Percentiles rank a stretch among this genome's conserved stretches.
Evolutionary conservation across 1,140 invertebrate genomes (phyloP).

Genomic region (Pantala flavescens): DNA sequence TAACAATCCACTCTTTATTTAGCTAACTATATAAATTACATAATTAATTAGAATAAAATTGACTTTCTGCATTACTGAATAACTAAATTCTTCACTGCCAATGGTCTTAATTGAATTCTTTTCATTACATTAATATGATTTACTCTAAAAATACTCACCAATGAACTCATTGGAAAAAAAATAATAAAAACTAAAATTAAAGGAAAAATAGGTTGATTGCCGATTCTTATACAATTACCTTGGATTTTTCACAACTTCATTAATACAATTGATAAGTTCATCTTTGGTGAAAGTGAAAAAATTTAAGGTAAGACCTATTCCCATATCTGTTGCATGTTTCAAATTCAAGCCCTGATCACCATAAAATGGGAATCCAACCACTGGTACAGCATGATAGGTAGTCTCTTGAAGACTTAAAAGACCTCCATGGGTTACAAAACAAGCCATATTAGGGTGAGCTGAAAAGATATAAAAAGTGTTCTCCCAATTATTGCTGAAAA

Average conservation of each 20-base stretch:
- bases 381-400: constrained; percentile 54
- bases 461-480: neutral
- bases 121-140: too few relatives aligned
- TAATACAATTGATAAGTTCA: constrained; percentile 18
- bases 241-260: constrained; percentile 20
- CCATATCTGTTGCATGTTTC: constrained; percentile 34
- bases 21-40: too few relatives aligned
- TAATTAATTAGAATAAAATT: too few relatives aligned
- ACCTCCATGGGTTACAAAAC: constrained; percentile 63
- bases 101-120: too few relatives aligned
- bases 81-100: too few relatives aligned
- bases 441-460: constrained; percentile 52
- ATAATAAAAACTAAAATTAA: too few relatives aligned
- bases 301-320: constrained; percentile 32
- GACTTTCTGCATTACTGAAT: too few relatives aligned
- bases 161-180: too few relatives aligned
- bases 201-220: too few relatives aligned
- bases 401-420: constrained; percentile 57
- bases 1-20: too few relatives aligned
- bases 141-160: too few relatives aligned
- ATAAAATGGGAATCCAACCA: constrained; percentile 57
- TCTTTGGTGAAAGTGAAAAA: constrained; percentile 17
- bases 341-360: constrained; percentile 50
- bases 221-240: constrained; percentile 20
- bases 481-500: neutral